phyloP scores from a whole-genome alignment of 2,113 vertebrate genomes.

The Tylochromis polylepis region DNA sequence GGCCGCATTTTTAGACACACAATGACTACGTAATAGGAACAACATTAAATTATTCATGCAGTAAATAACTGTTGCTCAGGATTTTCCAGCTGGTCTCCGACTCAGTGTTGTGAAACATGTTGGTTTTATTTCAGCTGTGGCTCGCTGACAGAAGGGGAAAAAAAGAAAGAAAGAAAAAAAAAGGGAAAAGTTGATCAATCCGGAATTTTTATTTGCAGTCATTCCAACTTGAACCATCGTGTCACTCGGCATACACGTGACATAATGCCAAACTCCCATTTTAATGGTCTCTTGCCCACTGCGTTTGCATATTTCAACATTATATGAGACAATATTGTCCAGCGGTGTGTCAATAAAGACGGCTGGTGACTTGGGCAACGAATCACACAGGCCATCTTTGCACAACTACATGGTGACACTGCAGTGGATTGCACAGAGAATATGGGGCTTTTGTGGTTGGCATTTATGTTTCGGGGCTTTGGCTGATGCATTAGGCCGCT shows the following conservation, averaged over 20 bases:
- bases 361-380: background rate
- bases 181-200: background rate
- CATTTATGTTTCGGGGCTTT: background rate
- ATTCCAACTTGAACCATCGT: background rate
- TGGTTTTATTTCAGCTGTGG: background rate
- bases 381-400: background rate
- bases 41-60: background rate
- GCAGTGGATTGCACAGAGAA: background rate
- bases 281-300: background rate
- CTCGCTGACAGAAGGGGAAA: background rate
- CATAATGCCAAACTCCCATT: background rate
- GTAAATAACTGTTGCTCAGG: background rate
- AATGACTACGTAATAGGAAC: background rate
- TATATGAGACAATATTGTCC: background rate
- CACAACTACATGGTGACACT: background rate
- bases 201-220: background rate
- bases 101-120: background rate
- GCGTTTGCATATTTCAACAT: background rate
- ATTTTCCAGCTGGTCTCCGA: background rate
- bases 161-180: background rate
- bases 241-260: background rate
- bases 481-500: background rate
- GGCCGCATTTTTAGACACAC: background rate
- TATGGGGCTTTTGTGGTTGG: background rate
- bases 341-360: conserved; percentile 20